phyloP scores from a whole-genome alignment of 2,113 vertebrate species.

The Chlorocebus sabaeus region DNA sequence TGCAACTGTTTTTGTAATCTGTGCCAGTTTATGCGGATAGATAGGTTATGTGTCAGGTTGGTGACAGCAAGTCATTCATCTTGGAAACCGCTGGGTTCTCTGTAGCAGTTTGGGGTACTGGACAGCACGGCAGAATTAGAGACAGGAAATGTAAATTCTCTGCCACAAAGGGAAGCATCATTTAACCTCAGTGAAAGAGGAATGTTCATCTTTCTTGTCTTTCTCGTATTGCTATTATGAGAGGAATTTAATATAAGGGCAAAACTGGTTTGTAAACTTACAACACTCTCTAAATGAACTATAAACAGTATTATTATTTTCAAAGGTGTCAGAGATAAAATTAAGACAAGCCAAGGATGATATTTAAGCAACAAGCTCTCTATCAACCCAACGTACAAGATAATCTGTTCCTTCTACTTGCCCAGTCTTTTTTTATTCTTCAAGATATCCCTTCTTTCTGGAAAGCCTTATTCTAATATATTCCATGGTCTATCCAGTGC shows the following conservation, averaged over 20 bases:
- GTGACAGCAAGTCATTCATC: not conserved
- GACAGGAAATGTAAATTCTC: not conserved
- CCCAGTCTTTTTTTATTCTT: not conserved
- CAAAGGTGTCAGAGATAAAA: not conserved
- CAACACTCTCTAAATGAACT: not conserved
- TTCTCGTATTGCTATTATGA: not conserved
- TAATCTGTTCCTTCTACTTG: not conserved
- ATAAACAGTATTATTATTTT: not conserved
- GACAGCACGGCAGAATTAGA: not conserved
- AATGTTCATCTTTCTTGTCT: not conserved
- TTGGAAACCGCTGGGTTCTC: not conserved
- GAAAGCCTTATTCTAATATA: not conserved
- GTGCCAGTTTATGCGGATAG: not conserved
- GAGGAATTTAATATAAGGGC: not conserved
- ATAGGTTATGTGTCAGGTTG: not conserved
- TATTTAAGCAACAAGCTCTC: not conserved
- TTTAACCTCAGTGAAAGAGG: not conserved
- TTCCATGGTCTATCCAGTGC: not conserved
- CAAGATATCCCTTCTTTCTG: not conserved
- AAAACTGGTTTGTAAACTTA: not conserved
- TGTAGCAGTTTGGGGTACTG: not conserved
- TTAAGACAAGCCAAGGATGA: not conserved
- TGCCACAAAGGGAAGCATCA: not conserved
- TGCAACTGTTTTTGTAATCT: not conserved
- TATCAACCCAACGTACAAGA: not conserved